Percentiles rank a stretch among this genome's conserved stretches.
Conservation (phyloP, 2,113 vertebrate genomes). For the Anthoscopus minutus region DNA sequence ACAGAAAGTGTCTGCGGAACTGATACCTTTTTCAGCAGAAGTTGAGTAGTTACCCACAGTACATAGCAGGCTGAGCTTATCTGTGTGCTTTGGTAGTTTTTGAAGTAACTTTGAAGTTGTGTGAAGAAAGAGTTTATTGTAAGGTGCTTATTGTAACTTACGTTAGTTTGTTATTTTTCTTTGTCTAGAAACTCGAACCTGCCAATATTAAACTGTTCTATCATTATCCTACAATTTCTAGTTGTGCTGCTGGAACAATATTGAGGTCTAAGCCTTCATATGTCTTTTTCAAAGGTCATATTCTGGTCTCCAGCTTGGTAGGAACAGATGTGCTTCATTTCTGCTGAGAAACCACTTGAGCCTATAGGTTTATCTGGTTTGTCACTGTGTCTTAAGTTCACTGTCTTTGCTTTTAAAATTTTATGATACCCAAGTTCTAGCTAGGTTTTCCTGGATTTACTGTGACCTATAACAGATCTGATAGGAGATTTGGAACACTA, state of each 20-base stretch:
- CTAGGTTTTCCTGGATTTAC: not conserved
- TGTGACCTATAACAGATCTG: not conserved
- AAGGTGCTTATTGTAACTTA: not conserved
- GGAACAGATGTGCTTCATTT: not conserved
- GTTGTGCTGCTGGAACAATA: not conserved
- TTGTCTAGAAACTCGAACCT: not conserved
- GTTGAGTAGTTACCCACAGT: not conserved
- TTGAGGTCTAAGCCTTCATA: not conserved
- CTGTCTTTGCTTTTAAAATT: not conserved
- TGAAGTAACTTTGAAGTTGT: not conserved
- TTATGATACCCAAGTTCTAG: not conserved
- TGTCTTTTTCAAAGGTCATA: not conserved
- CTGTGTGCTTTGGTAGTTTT: not conserved
- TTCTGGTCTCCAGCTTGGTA: not conserved
- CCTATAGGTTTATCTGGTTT: not conserved
- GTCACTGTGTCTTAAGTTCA: not conserved
- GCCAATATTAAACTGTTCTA: not conserved
- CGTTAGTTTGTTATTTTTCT: not conserved
- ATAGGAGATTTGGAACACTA: not conserved
- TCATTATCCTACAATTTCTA: not conserved
- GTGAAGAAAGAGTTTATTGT: not conserved
- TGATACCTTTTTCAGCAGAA: not conserved
- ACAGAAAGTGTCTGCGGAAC: not conserved
- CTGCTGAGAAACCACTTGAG: not conserved
- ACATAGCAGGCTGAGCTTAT: not conserved